Conservation (phyloP, 92 coral and sea anemone species). For the Isaurus tuberculatus region DNA sequence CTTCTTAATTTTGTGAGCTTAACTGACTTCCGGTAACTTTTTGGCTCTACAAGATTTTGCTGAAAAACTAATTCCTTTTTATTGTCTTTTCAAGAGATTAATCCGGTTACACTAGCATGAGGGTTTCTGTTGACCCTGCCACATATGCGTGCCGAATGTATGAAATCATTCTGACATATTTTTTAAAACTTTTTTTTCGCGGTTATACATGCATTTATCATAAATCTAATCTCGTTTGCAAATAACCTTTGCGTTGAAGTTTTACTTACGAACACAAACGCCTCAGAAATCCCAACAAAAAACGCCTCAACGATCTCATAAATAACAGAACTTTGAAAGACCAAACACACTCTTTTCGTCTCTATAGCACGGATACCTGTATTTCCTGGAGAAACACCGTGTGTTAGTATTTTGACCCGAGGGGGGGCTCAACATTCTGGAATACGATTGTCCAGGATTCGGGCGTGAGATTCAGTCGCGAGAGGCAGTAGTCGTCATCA, state of each 20-base stretch:
- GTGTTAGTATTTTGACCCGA: conserved; percentile 25
- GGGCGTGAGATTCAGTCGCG: conserved; percentile 23
- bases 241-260: background rate
- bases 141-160: background rate
- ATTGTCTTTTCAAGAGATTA: background rate
- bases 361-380: background rate
- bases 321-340: background rate
- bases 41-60: background rate
- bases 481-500: conserved; percentile 17
- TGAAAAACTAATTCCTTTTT: background rate
- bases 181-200: background rate
- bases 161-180: background rate
- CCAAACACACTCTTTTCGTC: background rate
- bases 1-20: conserved; percentile 3
- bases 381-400: background rate
- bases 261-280: conserved; percentile 1
- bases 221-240: conserved; percentile 9
- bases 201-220: conserved; percentile 19
- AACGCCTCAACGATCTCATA: background rate
- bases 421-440: background rate
- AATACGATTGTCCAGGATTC: background rate
- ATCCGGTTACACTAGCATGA: conserved; percentile 29
- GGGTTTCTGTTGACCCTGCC: conserved; percentile 31
- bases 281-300: background rate
- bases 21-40: conserved; percentile 19